Conservation (phyloP, 2,113 vertebrate species). For the Gobio gobio region DNA sequence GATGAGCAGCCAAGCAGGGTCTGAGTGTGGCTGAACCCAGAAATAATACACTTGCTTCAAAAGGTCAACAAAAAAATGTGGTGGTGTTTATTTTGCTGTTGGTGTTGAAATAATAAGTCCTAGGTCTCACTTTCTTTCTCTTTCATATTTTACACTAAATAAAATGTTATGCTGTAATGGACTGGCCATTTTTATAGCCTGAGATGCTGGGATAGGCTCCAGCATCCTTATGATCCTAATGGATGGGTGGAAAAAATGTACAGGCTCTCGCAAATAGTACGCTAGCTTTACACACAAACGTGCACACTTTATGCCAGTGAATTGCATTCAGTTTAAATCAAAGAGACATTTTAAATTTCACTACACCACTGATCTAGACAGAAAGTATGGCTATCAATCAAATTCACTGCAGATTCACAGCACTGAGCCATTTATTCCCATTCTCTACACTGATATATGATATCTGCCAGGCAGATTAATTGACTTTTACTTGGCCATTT, state of each 20-base stretch:
- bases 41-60: not conserved
- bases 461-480: not conserved
- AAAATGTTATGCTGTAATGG: not conserved
- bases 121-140: not conserved
- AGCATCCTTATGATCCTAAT: not conserved
- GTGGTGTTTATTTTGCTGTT: not conserved
- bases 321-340: conserved; percentile 2
- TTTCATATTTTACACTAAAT: not conserved
- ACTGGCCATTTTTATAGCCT: not conserved
- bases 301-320: not conserved
- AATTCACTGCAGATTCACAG: not conserved
- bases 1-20: not conserved
- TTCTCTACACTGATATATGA: not conserved
- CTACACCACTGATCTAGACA: not conserved
- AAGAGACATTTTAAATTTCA: not conserved
- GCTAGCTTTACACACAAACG: not conserved
- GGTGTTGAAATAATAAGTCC: not conserved
- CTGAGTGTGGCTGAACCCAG: not conserved
- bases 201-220: not conserved
- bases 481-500: not conserved
- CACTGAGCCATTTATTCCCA: not conserved
- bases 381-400: not conserved
- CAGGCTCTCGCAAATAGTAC: not conserved
- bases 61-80: not conserved
- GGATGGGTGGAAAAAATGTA: not conserved